Evolutionary conservation across 2,888 invertebrate genomes (phyloP).

Genomic region (Sarcophaga carnaria): DNA sequence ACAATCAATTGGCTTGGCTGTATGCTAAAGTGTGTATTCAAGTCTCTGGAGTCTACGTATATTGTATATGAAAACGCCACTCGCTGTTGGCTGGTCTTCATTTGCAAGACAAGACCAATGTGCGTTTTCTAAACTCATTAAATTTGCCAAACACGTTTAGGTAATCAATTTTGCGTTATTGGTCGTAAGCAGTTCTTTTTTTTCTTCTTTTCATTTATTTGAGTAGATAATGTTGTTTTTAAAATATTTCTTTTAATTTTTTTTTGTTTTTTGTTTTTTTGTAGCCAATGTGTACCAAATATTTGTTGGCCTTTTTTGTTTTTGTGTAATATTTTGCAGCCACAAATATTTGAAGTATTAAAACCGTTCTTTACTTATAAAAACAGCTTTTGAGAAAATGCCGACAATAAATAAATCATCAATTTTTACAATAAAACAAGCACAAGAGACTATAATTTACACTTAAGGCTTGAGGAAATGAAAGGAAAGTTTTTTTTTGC

Average conservation of each 20-base stretch:
- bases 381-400: conserved; percentile 51
- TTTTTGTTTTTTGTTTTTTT: conserved; percentile 11
- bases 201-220: not conserved
- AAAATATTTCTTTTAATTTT: not conserved
- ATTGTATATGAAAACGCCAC: conserved; percentile 20
- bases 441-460: conserved; percentile 33
- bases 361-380: conserved; percentile 41
- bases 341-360: conserved; percentile 52
- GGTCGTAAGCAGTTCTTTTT: conserved; percentile 52
- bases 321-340: conserved; percentile 60
- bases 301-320: conserved; percentile 46
- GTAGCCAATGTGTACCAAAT: conserved; percentile 51
- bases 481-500: not conserved
- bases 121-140: conserved; percentile 68
- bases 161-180: conserved; percentile 66
- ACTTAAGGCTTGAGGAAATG: conserved; percentile 28
- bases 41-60: conserved; percentile 51
- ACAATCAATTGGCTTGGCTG: not conserved
- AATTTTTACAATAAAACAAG: not conserved
- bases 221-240: conserved; percentile 17
- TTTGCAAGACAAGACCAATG: conserved; percentile 37
- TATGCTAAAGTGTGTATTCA: conserved; percentile 36
- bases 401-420: conserved; percentile 52
- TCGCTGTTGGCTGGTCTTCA: not conserved
- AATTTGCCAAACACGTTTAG: conserved; percentile 69